Conservation (phyloP, 2,888 invertebrate genomes). For the Ichneumon xanthorius region DNA sequence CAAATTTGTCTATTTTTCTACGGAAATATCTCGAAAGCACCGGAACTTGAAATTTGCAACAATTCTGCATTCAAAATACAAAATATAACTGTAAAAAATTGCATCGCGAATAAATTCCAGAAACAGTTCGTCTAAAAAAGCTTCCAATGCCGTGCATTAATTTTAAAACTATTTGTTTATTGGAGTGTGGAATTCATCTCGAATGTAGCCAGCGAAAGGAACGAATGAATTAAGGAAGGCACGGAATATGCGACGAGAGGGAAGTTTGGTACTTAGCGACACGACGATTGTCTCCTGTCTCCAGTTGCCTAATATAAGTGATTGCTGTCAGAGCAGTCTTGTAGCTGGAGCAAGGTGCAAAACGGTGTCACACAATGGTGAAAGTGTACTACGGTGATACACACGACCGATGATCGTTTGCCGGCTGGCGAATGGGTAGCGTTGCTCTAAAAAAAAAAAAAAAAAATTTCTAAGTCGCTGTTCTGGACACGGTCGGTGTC, state of each 20-base stretch:
- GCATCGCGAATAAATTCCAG: too few relatives aligned
- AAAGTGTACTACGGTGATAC: conserved; percentile 45
- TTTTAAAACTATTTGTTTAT: too few relatives aligned
- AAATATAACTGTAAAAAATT: too few relatives aligned
- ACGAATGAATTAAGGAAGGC: background rate
- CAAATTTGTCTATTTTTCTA: too few relatives aligned
- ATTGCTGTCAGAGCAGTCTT: conserved; percentile 7
- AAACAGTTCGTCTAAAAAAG: too few relatives aligned
- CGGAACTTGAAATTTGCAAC: too few relatives aligned
- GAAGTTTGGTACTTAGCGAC: background rate
- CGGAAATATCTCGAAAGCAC: too few relatives aligned
- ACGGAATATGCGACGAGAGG: background rate
- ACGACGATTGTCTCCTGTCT: background rate
- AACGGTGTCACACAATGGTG: conserved; percentile 63
- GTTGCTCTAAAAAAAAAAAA: conserved; percentile 15
- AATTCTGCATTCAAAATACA: too few relatives aligned
- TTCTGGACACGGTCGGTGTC: background rate
- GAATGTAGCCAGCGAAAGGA: background rate
- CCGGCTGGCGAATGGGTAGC: conserved; percentile 11
- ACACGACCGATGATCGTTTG: conserved; percentile 28
- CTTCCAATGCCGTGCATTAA: too few relatives aligned
- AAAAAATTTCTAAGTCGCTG: conserved; percentile 23
- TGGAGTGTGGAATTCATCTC: background rate
- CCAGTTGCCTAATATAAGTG: conserved; percentile 26
- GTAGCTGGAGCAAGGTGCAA: conserved; percentile 53